Percentiles rank a stretch among this genome's conserved stretches.
Evolutionary conservation across 2,797 vertebrate genomes (phyloP).

Genomic region (Syndactyla subalaris): DNA sequence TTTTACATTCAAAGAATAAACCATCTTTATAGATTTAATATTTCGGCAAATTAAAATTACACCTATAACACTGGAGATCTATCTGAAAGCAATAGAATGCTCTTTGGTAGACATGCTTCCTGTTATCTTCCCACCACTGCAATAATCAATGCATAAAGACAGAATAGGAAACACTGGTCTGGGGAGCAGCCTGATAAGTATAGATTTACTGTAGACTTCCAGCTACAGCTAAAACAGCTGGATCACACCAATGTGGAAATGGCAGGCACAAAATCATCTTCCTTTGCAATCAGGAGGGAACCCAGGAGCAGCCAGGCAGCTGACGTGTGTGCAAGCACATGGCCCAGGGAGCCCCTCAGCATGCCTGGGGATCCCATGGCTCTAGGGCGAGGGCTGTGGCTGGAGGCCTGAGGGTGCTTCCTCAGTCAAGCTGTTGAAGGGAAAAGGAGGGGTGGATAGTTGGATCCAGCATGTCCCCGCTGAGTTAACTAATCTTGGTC

Average conservation of each 20-base stretch:
- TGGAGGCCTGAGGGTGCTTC: not conserved
- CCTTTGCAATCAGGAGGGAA: not conserved
- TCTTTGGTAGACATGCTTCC: not conserved
- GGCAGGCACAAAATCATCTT: not conserved
- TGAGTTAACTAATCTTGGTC: not conserved
- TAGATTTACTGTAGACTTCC: not conserved
- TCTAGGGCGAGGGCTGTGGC: not conserved
- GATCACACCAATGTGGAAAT: not conserved
- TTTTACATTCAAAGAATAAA: too few species aligned
- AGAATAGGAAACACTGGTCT: not conserved
- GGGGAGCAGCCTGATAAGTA: not conserved
- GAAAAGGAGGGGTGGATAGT: not conserved
- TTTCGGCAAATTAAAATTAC: too few species aligned
- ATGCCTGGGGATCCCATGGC: not conserved
- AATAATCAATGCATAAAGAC: not conserved
- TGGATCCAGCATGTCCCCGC: not conserved
- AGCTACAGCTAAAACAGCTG: not conserved
- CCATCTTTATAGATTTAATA: too few species aligned
- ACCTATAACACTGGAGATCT: too few species aligned
- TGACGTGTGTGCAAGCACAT: fast-evolving
- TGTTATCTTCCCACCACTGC: not conserved
- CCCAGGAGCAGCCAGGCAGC: not conserved
- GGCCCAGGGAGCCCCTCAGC: not conserved
- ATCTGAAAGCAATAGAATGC: not conserved
- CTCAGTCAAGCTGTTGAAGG: not conserved